Conservation (phyloP, 2,888 invertebrate genomes). For the Theretra japonica region DNA sequence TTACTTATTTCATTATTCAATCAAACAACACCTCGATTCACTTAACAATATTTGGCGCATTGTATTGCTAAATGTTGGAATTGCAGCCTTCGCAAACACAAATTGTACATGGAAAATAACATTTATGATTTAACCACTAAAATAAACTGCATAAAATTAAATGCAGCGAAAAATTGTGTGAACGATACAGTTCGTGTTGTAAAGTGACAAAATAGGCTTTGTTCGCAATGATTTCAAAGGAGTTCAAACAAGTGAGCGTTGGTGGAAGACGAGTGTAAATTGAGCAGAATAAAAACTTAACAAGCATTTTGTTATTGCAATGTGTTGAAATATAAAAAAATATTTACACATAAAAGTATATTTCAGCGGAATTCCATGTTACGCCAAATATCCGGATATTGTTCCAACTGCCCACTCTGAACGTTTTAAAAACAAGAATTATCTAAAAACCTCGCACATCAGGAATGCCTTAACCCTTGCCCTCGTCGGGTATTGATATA, state of each 20-base stretch:
- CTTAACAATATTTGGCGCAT: conserved; percentile 59
- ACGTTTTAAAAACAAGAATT: conserved; percentile 41
- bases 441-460: conserved; percentile 49
- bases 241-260: conserved; percentile 41
- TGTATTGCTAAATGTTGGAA: conserved; percentile 54
- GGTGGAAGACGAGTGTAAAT: conserved; percentile 74
- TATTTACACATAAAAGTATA: conserved; percentile 20
- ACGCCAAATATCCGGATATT: conserved; percentile 45
- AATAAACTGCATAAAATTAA: conserved; percentile 41
- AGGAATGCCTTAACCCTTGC: conserved; percentile 73
- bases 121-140: conserved; percentile 31
- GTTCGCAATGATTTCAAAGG: conserved; percentile 2
- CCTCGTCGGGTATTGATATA: conserved; percentile 85
- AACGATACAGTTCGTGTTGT: conserved; percentile 21
- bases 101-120: conserved; percentile 32
- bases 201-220: conserved; percentile 30
- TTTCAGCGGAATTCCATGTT: conserved; percentile 10
- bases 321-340: conserved; percentile 28
- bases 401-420: conserved; percentile 50
- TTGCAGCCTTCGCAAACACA: conserved; percentile 10
- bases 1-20: conserved; percentile 14
- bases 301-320: conserved; percentile 36
- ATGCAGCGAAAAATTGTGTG: conserved; percentile 40
- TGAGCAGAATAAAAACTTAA: conserved; percentile 55
- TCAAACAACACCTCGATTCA: conserved; percentile 34